Conservation (phyloP, 2,797 vertebrate species). For the Enteromius radiatus region DNA sequence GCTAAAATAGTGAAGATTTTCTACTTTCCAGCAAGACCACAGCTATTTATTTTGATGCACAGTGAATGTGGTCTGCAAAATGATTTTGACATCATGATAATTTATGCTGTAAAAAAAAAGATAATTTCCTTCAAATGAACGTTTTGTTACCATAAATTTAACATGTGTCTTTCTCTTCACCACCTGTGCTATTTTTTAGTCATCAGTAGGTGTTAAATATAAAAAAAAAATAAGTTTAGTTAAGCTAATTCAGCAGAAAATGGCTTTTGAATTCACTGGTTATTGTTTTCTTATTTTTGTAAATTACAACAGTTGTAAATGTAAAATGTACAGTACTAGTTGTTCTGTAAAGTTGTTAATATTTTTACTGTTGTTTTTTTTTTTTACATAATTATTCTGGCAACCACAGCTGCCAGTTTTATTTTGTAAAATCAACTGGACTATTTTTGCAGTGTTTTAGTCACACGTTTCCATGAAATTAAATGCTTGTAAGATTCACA, state of each 20-base stretch:
- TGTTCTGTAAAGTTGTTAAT: not conserved
- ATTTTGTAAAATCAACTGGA: not conserved
- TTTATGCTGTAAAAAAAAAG: not conserved
- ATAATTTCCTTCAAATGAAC: not conserved
- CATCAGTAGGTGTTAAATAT: not conserved
- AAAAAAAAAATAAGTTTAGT: not conserved
- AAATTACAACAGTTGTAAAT: not conserved
- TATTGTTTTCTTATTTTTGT: not conserved
- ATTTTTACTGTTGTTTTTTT: not conserved
- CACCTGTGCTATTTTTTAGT: not conserved
- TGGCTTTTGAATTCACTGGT: not conserved
- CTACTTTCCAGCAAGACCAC: not conserved
- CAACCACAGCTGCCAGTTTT: not conserved
- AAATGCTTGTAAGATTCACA: not conserved
- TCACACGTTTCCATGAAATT: not conserved
- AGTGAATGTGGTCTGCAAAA: not conserved
- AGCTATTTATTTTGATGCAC: constrained; percentile 9
- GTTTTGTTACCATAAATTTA: not conserved
- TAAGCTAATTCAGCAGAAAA: not conserved
- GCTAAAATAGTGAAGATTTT: constrained; percentile 15
- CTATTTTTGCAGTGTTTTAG: not conserved
- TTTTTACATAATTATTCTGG: not conserved
- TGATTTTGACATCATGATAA: not conserved
- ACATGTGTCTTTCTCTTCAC: not conserved
- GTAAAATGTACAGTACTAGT: not conserved